Conservation (phyloP, 1,140 invertebrate genomes). For the Augochlora pura region DNA sequence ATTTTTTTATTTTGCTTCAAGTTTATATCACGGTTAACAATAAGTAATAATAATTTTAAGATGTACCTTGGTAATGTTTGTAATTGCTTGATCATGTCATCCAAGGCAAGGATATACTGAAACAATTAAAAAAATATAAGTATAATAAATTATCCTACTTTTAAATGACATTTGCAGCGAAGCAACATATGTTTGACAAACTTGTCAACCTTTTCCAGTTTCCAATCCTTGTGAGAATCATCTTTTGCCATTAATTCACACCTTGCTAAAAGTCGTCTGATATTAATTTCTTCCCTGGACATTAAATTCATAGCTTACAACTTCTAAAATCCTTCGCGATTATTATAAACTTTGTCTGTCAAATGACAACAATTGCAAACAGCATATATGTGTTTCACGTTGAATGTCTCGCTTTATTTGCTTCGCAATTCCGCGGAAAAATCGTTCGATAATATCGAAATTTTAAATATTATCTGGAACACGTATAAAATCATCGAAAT, state of each 20-base stretch:
- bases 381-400: background rate
- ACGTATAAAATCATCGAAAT: background rate
- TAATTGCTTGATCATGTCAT: slow-evolving; percentile 85
- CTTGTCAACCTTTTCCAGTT: slow-evolving; percentile 82
- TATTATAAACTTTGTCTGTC: background rate
- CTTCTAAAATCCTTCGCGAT: background rate
- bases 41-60: slow-evolving; percentile 4
- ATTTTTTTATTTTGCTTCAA: background rate
- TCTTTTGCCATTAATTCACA: slow-evolving; percentile 88
- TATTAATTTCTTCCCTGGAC: slow-evolving; percentile 87
- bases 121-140: slow-evolving; percentile 57
- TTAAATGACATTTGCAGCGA: background rate
- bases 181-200: background rate
- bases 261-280: slow-evolving; percentile 84
- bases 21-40: slow-evolving; percentile 30
- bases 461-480: background rate
- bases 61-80: slow-evolving; percentile 83
- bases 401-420: background rate
- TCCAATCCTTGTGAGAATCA: slow-evolving; percentile 84
- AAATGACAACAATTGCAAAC: background rate
- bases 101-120: slow-evolving; percentile 84
- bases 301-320: slow-evolving; percentile 67
- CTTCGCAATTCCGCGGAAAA: background rate
- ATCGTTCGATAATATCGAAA: background rate
- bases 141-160: slow-evolving; percentile 8